Conservation (phyloP, 2,113 vertebrate genomes). For the Plotosus lineatus region DNA sequence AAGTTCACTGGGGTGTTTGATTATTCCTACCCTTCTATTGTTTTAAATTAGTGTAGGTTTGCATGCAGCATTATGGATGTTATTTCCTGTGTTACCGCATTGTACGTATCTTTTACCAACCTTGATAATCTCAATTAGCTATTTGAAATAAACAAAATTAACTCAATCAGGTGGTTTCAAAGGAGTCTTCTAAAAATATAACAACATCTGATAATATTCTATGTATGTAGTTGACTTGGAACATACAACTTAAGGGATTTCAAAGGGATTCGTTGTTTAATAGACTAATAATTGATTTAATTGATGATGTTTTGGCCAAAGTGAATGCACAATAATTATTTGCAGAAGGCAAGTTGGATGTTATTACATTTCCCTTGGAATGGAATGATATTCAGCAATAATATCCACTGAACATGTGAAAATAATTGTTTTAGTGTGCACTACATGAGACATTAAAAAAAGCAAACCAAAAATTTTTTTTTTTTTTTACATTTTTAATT, state of each 20-base stretch:
- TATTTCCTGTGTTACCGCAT: slow-evolving; percentile 15
- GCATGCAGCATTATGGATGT: slow-evolving; percentile 20
- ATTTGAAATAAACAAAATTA: slow-evolving; percentile 37
- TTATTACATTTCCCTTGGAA: no score
- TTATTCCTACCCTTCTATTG: not conserved
- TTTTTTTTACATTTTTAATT: no score
- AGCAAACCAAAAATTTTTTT: no score
- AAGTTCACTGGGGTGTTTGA: not conserved
- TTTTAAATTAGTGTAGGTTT: not conserved
- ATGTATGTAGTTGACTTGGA: not conserved
- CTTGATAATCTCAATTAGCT: not conserved
- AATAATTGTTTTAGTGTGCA: no score
- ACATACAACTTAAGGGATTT: not conserved
- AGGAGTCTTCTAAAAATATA: slow-evolving; percentile 45
- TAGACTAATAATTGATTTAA: no score
- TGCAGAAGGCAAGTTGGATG: no score
- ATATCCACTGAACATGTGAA: no score
- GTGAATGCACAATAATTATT: no score
- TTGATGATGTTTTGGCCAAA: not conserved
- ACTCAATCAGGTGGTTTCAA: slow-evolving; percentile 57
- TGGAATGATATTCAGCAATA: no score
- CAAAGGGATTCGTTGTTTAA: not conserved
- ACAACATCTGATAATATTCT: not conserved
- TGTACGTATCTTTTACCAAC: slow-evolving; percentile 19
- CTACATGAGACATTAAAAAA: no score